Percentiles rank a stretch among this genome's conserved stretches.
Evolutionary conservation across 2,888 invertebrate genomes (phyloP).

Genomic region (Syrista parreyssii): DNA sequence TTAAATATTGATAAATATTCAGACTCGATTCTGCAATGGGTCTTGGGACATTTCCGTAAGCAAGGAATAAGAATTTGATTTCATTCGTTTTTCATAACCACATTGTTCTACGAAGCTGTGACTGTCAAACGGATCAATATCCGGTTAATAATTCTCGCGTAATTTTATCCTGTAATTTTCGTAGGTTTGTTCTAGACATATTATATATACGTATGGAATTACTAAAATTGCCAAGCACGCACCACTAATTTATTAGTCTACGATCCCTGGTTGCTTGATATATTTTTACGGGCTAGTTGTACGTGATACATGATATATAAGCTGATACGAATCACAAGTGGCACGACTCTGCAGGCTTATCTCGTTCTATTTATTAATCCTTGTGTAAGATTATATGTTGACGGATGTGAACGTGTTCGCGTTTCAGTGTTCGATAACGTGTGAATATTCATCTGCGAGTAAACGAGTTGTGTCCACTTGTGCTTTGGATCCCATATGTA

Average conservation of each 20-base stretch:
- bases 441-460: neutral
- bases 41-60: neutral
- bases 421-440: neutral
- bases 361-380: neutral
- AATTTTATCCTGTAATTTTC: neutral
- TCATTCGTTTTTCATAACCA: neutral
- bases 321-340: conserved; percentile 17
- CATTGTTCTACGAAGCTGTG: neutral
- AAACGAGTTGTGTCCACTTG: neutral
- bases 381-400: neutral
- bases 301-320: conserved; percentile 13
- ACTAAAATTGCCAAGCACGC: conserved; percentile 19
- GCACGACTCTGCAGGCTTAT: neutral
- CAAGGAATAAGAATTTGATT: neutral
- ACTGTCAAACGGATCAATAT: neutral
- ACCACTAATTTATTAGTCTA: conserved; percentile 24
- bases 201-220: conserved; percentile 8
- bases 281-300: conserved; percentile 7
- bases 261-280: conserved; percentile 16
- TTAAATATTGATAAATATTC: neutral
- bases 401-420: neutral
- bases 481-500: neutral
- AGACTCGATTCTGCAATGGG: neutral
- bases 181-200: neutral
- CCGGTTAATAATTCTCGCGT: neutral